phyloP scores from a whole-genome alignment of 2,113 vertebrate genomes.

The Chloebia gouldiae region DNA sequence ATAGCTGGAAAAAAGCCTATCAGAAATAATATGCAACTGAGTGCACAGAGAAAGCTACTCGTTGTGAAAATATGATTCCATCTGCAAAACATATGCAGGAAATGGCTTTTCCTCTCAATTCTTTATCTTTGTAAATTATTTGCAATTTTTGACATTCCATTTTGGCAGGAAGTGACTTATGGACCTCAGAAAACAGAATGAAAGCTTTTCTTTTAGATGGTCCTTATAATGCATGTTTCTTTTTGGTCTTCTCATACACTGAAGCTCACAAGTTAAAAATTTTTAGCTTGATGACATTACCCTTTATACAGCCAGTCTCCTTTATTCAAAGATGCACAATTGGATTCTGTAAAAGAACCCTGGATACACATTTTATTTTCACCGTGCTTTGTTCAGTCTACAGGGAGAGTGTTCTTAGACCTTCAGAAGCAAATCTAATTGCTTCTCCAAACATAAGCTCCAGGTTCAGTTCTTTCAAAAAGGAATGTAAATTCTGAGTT shows the following conservation, averaged over 20 bases:
- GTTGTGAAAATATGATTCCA: not conserved
- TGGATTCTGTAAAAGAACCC: not conserved
- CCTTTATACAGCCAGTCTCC: not conserved
- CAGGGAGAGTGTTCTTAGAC: not conserved
- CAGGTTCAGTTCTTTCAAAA: not conserved
- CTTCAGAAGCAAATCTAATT: not conserved
- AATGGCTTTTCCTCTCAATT: not conserved
- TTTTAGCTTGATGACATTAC: not conserved
- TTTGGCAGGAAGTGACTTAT: not conserved
- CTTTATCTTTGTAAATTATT: not conserved
- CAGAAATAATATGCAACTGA: not conserved
- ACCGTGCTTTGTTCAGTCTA: not conserved
- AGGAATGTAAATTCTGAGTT: not conserved
- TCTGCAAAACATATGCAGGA: not conserved
- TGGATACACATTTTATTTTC: not conserved
- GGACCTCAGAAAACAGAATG: not conserved
- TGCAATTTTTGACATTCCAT: not conserved
- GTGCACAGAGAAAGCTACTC: not conserved
- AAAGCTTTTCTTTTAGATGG: not conserved
- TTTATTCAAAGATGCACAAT: not conserved
- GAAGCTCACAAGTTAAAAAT: not conserved
- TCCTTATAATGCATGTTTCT: not conserved
- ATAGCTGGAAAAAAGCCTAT: not conserved
- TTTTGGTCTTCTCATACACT: not conserved
- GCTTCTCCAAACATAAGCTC: not conserved